These are phyloP conservation scores for Synergus laeviventris DNA, from an alignment of 2,888 invertebrate species.

Conservation along the genomic window DNA sequence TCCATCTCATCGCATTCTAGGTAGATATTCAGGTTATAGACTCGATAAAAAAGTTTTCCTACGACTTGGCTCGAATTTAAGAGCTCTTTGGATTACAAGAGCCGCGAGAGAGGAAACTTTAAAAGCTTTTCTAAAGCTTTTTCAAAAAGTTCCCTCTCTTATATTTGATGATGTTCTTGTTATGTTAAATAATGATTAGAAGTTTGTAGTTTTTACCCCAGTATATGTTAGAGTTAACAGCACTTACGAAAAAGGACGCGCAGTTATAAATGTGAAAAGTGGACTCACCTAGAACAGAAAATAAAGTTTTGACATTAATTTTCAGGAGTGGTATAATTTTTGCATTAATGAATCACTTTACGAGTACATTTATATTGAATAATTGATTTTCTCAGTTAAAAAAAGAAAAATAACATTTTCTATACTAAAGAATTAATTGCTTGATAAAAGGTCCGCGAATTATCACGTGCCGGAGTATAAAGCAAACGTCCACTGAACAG, in stretches of 20 bases:
- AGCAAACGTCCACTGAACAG: background rate
- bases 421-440: background rate
- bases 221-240: background rate
- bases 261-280: background rate
- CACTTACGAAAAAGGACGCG: background rate
- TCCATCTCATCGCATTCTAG: background rate
- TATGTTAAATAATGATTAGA: background rate
- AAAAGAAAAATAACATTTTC: background rate
- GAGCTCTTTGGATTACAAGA: background rate
- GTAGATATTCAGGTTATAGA: background rate
- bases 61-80: background rate
- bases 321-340: background rate
- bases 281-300: conserved; percentile 18
- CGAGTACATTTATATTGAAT: too few relatives aligned
- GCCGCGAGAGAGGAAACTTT: background rate
- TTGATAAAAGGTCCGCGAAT: background rate
- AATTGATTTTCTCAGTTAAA: too few relatives aligned
- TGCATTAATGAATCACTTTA: background rate
- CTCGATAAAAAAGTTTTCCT: background rate
- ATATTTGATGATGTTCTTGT: background rate
- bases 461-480: background rate
- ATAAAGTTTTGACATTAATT: background rate
- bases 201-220: background rate
- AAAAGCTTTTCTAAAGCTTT: background rate
- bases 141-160: background rate